phyloP scores from a whole-genome alignment of 1,140 invertebrate species.

The Eurosta solidaginis region DNA sequence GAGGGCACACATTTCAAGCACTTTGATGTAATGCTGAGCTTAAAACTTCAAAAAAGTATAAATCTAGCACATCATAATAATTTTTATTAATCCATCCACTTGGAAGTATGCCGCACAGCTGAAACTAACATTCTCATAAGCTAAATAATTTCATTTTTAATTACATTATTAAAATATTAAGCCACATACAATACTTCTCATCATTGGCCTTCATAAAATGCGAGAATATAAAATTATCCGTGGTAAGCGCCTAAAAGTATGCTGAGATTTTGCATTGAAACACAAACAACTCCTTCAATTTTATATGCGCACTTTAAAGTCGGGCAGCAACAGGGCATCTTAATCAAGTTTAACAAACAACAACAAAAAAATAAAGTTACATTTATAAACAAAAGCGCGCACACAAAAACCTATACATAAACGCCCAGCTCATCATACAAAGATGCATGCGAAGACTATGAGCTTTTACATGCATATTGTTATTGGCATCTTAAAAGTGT shows the following conservation, averaged over 20 bases:
- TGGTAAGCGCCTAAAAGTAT: neutral
- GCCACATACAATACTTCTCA: neutral
- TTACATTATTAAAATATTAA: no score
- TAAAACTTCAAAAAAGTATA: no score
- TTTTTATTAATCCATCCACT: no score
- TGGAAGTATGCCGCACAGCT: no score
- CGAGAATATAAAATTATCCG: neutral
- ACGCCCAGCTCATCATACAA: no score
- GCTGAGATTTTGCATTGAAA: neutral
- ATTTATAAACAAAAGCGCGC: neutral
- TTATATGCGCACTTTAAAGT: slow-evolving; percentile 11
- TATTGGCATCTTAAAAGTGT: no score
- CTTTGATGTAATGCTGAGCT: no score
- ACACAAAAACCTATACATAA: neutral
- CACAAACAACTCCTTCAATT: neutral
- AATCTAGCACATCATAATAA: no score
- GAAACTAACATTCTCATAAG: no score
- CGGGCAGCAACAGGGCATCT: neutral
- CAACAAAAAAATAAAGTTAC: neutral
- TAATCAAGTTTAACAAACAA: neutral
- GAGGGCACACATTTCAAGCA: no score
- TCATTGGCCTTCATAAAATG: neutral
- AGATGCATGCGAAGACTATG: neutral
- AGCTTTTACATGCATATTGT: no score
- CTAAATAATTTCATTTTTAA: no score